phyloP scores from a whole-genome alignment of 2,113 vertebrate species.

The Hemiprocne comata region DNA sequence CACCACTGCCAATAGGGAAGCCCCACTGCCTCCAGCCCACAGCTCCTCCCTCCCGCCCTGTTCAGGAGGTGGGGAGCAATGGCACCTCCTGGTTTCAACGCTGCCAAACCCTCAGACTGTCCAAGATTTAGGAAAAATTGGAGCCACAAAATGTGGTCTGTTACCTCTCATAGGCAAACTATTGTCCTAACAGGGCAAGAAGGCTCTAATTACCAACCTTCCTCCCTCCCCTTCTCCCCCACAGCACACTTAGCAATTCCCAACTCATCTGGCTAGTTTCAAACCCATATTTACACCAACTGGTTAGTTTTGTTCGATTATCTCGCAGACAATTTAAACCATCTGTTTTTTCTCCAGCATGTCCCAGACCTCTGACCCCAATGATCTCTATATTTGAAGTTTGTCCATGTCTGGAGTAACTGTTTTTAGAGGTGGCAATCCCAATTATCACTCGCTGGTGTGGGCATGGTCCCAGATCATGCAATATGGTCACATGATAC shows the following conservation, averaged over 20 bases:
- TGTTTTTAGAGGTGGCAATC: constrained; percentile 50
- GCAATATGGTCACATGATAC: neutral
- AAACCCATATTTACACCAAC: constrained; percentile 35
- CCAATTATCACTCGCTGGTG: neutral
- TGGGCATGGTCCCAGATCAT: neutral
- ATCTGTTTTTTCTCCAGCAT: constrained; percentile 52
- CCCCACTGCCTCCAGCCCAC: neutral
- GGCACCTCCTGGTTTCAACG: neutral
- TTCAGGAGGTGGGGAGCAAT: neutral
- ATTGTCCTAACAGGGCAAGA: neutral
- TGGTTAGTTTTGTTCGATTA: constrained; percentile 41
- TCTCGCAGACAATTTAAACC: constrained; percentile 18
- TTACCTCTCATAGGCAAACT: neutral
- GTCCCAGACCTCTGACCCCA: constrained; percentile 34
- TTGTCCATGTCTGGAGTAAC: neutral
- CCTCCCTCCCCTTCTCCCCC: neutral
- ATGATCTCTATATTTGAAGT: constrained; percentile 39
- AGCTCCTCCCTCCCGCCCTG: rapidly evolving
- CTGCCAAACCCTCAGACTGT: neutral
- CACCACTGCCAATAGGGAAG: neutral
- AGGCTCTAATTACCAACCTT: neutral
- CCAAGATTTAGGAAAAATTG: neutral
- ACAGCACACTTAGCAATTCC: neutral
- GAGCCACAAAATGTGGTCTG: neutral
- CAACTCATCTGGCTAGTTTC: constrained; percentile 58